Conservation (phyloP, 2,113 vertebrate species). For the Ivindomyrus marchei region DNA sequence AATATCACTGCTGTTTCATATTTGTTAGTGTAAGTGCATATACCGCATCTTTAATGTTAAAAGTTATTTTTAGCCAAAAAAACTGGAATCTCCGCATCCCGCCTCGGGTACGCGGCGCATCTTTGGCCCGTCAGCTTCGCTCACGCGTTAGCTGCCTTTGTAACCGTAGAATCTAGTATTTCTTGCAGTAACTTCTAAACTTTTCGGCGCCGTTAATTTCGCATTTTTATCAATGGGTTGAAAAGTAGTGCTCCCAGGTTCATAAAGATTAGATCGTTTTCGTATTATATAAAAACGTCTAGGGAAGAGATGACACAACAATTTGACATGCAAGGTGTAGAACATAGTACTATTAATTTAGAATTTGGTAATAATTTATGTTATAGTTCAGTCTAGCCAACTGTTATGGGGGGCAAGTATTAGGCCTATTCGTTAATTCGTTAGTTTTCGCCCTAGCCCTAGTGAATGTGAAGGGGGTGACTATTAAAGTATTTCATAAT, state of each 20-base stretch:
- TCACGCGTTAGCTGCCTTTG: background rate
- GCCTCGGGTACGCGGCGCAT: background rate
- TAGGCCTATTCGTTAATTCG: background rate
- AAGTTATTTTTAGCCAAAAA: background rate
- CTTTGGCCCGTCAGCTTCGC: background rate
- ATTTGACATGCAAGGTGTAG: background rate
- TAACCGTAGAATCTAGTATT: background rate
- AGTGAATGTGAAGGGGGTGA: background rate
- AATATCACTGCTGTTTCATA: background rate
- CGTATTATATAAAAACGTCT: background rate
- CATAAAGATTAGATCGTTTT: background rate
- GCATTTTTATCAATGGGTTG: background rate
- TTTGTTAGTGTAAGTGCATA: background rate
- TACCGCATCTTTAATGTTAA: background rate
- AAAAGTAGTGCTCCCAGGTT: background rate
- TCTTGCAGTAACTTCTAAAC: background rate
- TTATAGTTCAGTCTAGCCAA: background rate
- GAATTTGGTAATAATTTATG: background rate
- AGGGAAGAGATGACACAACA: background rate
- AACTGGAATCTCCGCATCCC: background rate
- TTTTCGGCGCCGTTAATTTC: background rate
- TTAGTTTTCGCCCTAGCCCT: background rate
- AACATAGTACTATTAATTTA: background rate
- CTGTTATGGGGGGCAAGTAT: background rate
- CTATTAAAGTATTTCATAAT: background rate